These are phyloP conservation scores for Oncorhynchus keta DNA, from an alignment of 2,113 vertebrate species.

Conservation along the genomic window DNA sequence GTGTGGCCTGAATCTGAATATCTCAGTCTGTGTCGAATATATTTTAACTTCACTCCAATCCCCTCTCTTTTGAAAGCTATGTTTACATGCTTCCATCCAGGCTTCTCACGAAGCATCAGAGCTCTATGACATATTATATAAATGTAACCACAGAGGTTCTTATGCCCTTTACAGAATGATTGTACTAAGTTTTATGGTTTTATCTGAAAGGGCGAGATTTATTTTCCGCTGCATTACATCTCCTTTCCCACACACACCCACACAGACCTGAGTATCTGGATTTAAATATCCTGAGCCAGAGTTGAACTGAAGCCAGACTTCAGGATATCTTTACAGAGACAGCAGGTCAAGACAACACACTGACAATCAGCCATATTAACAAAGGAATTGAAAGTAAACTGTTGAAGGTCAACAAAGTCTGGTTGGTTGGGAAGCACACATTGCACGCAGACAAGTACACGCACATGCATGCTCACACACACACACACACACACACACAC, in stretches of 20 bases:
- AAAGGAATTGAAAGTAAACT: conserved; percentile 5
- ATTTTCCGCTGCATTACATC: background rate
- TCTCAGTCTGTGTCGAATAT: no score
- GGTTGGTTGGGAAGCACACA: background rate
- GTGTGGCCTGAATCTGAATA: background rate
- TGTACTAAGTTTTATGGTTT: no score
- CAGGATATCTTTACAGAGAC: conserved; percentile 25
- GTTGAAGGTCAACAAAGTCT: background rate
- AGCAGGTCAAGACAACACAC: conserved; percentile 44
- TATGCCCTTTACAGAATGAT: no score
- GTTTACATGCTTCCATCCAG: no score
- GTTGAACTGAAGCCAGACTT: conserved; percentile 31
- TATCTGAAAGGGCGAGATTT: no score
- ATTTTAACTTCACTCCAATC: no score
- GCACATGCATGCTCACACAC: background rate
- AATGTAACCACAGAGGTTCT: no score
- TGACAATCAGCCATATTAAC: conserved; percentile 41
- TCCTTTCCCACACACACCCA: background rate
- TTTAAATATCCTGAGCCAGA: conserved; percentile 32
- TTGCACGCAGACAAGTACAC: background rate
- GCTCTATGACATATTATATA: no score
- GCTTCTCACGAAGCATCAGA: no score
- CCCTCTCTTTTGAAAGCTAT: no score
- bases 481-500: conserved; percentile 16
- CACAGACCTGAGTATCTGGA: conserved; percentile 33